Conservation (phyloP, 92 coral and sea anemone genomes). For the Umimayanthus chanpuru region DNA sequence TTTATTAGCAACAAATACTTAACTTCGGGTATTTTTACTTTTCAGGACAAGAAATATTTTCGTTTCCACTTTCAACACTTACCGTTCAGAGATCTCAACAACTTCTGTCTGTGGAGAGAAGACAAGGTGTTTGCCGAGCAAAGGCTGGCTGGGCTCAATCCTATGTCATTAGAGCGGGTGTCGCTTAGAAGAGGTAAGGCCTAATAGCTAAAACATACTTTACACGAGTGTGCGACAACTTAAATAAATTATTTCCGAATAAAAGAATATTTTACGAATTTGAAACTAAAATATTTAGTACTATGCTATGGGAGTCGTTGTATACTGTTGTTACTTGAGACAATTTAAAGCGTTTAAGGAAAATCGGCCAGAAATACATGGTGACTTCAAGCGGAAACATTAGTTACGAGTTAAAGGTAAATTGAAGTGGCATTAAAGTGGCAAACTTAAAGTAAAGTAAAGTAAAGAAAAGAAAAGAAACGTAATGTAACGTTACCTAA, state of each 20-base stretch:
- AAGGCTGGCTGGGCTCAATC: constrained; percentile 87
- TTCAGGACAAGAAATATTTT: constrained; percentile 66
- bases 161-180: constrained; percentile 78
- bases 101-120: constrained; percentile 82
- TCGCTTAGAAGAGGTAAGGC: constrained; percentile 52
- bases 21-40: background rate
- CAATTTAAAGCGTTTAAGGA: too few species aligned
- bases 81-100: constrained; percentile 66
- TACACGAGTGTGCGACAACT: background rate
- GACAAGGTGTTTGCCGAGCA: constrained; percentile 81
- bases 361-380: too few species aligned
- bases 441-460: too few species aligned
- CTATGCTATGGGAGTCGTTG: too few species aligned
- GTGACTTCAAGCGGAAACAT: too few species aligned
- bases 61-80: constrained; percentile 63
- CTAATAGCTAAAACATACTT: background rate
- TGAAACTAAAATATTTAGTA: too few species aligned
- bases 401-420: too few species aligned
- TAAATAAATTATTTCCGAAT: background rate
- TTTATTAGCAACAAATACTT: background rate
- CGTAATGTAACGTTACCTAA: too few species aligned
- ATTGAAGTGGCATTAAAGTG: too few species aligned
- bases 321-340: too few species aligned
- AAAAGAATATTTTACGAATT: too few species aligned
- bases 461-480: too few species aligned